Base-by-base conservation (phyloP, 2,797 vertebrate species). In the Chiroxiphia lanceolata region DNA sequence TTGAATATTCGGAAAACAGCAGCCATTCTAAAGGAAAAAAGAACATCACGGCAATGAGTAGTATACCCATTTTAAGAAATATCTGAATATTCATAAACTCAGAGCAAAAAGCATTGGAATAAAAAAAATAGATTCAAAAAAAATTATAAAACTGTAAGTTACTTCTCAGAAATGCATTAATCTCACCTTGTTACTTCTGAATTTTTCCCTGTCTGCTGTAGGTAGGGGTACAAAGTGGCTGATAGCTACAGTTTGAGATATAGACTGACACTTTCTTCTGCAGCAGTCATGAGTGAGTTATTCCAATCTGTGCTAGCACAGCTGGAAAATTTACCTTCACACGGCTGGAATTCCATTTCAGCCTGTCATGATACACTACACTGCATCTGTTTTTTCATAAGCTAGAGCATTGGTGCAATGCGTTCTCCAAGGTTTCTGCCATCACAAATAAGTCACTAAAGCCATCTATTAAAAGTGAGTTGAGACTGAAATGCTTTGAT, bases 271-370 rank as follows among this genome's bases (percentile, higher is more conserved):
- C 70, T 96, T 97, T 96, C 91, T 96, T 96, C 84, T 65, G 94
- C 87, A 93, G 96, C 95, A 96, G 95, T 98, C 97, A 97, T 97
- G 95, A 97, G 50, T 97, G 97, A 98, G 94, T 97, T 98, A 98
- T 97, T 98, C 96, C 97, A 97, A 96, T 98, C 93, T 96, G 96
- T 95, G 94, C 91, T 94, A 97, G 92, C 94, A 96, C 61, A 72
- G 95, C 97, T 96, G 95, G 97, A 97, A 98, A 98, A 98, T 98
- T 97, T 98, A 98, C 97, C 97, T 98, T 97, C 97, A 95, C 93
- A 97, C 1, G 85, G 74, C 87, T 95, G 91, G 93, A 96, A 97
- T 97, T 97, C 94, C 94, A 97, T 98, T 97, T 98, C 97, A 96
- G 97, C 95, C 96, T 97, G 97, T 96, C 94, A 96, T 95, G 96